A percentile compares a stretch with the other conserved stretches of the same genome.
Evolutionary conservation across 2,797 vertebrate genomes (phyloP).

Genomic region (Clarias laeviceps): DNA sequence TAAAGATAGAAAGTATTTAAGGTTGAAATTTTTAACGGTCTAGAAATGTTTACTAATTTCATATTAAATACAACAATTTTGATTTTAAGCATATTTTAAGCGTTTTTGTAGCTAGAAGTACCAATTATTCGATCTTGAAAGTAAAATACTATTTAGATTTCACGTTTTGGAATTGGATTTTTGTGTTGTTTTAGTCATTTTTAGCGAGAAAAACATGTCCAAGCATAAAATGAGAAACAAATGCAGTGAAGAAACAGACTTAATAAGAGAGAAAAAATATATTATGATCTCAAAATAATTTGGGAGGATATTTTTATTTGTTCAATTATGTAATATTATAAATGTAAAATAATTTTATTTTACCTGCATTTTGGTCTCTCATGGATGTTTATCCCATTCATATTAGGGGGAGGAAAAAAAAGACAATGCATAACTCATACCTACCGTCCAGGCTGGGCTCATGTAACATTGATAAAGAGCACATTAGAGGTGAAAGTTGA

Average conservation of each 20-base stretch:
- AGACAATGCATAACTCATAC: not conserved
- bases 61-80: not conserved
- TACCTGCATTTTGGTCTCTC: not conserved
- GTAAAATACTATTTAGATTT: too few species aligned
- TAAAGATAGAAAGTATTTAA: not conserved
- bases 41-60: not conserved
- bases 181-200: too few species aligned
- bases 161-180: too few species aligned
- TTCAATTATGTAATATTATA: not conserved
- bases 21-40: not conserved
- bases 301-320: not conserved
- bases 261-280: not conserved
- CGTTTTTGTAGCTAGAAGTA: not conserved
- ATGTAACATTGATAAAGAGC: slow-evolving; percentile 34
- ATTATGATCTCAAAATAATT: not conserved
- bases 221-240: not conserved
- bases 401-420: not conserved
- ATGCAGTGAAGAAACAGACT: not conserved
- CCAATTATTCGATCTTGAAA: not conserved
- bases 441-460: slow-evolving; percentile 23
- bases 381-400: not conserved
- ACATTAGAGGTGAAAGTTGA: slow-evolving; percentile 30
- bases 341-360: not conserved
- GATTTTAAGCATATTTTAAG: not conserved
- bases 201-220: too few species aligned